A percentile compares a stretch with the other conserved stretches of the same genome.
These are phyloP conservation scores for Enoplosus armatus DNA, from an alignment of 2,797 vertebrate species.

Conservation along the genomic window DNA sequence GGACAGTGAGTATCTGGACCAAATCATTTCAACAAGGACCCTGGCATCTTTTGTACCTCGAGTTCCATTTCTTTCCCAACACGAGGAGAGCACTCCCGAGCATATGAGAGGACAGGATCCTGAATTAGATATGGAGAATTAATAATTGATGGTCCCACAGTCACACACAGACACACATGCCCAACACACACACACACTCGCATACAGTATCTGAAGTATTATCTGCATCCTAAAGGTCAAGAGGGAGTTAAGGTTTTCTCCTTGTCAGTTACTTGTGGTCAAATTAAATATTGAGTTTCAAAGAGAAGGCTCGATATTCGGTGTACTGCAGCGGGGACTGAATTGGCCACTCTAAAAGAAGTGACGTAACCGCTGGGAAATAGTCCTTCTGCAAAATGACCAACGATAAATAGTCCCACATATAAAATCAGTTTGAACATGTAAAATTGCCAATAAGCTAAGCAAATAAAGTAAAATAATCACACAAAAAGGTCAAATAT, in stretches of 20 bases:
- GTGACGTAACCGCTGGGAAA: constrained; percentile 34
- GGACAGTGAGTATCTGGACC: constrained; percentile 32
- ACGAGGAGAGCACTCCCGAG: constrained; percentile 40
- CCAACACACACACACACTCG: constrained; percentile 1
- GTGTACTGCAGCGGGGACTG: constrained; percentile 9
- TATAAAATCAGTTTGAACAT: constrained; percentile 34
- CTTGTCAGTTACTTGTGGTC: constrained; percentile 53
- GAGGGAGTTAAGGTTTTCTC: constrained; percentile 44
- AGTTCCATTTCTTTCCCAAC: constrained; percentile 56
- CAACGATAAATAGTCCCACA: constrained; percentile 26
- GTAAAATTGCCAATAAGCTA: constrained; percentile 24
- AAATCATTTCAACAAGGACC: constrained; percentile 50
- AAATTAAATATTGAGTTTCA: constrained; percentile 69
- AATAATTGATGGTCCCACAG: constrained; percentile 71
- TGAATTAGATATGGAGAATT: constrained; percentile 76
- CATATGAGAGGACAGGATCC: constrained; percentile 65
- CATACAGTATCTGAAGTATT: constrained; percentile 27
- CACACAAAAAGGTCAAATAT: constrained; percentile 33
- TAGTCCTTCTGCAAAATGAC: constrained; percentile 19
- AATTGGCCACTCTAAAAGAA: constrained; percentile 32
- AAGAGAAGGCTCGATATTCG: constrained; percentile 24
- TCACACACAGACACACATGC: constrained; percentile 48
- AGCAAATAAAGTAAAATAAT: constrained; percentile 16
- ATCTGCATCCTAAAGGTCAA: constrained; percentile 58
- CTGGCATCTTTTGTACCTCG: constrained; percentile 37